Conservation (phyloP, 2,113 vertebrate species). For the Oostethus manadensis region DNA sequence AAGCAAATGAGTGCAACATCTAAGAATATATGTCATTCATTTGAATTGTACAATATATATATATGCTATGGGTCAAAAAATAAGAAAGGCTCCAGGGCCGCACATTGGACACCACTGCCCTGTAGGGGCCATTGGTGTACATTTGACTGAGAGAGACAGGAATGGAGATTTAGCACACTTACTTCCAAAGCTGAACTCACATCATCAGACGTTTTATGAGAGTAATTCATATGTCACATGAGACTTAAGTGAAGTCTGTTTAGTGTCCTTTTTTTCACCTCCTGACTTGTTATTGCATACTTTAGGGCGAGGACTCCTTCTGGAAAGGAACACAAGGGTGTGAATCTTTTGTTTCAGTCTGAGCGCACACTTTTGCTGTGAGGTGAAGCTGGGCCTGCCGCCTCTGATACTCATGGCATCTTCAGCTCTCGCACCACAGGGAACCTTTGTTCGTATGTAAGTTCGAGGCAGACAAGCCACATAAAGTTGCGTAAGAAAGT, state of each 20-base stretch:
- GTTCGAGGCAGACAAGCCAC: slow-evolving; percentile 49
- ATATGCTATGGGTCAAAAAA: too few relatives aligned
- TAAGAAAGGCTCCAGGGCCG: too few relatives aligned
- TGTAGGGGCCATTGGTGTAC: too few relatives aligned
- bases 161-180: background rate
- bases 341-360: slow-evolving; percentile 60
- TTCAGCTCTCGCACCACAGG: slow-evolving; percentile 53
- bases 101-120: too few relatives aligned
- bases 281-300: slow-evolving; percentile 26
- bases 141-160: background rate
- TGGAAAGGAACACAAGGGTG: slow-evolving; percentile 56
- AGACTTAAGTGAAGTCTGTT: background rate
- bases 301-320: slow-evolving; percentile 27
- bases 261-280: slow-evolving; percentile 27
- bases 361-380: slow-evolving; percentile 50
- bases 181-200: background rate
- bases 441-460: slow-evolving; percentile 62
- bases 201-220: background rate
- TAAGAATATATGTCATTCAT: too few relatives aligned
- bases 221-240: background rate
- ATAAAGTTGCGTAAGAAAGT: slow-evolving; percentile 52
- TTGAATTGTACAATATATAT: too few relatives aligned
- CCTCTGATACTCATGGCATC: slow-evolving; percentile 66
- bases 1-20: too few relatives aligned
- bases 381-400: slow-evolving; percentile 45